These are phyloP conservation scores for Pterostichus madidus DNA, from an alignment of 2,888 invertebrate genomes.

Conservation along the genomic window DNA sequence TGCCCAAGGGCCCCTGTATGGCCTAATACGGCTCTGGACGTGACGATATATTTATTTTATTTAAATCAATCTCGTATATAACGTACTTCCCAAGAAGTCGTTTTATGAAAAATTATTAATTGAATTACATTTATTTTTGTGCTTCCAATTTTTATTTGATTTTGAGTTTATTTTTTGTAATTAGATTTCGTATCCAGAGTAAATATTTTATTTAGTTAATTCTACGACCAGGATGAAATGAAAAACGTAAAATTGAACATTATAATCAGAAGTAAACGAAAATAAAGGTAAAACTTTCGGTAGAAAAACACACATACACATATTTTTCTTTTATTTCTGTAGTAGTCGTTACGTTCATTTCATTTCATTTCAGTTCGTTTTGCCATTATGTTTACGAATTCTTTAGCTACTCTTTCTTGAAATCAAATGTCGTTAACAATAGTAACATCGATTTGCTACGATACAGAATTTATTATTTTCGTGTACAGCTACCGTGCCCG, in stretches of 20 bases:
- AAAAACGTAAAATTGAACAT: too few species aligned
- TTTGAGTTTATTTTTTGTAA: background rate
- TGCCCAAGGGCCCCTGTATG: too few species aligned
- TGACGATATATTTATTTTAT: too few species aligned
- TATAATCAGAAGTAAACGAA: too few species aligned
- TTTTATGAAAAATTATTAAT: too few species aligned
- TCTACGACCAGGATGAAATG: too few species aligned
- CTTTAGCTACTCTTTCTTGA: conserved; percentile 2
- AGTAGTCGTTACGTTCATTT: background rate
- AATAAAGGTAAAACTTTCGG: too few species aligned
- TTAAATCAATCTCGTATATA: too few species aligned
- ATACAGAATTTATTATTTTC: conserved; percentile 44
- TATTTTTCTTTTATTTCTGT: background rate
- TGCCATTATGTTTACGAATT: conserved; percentile 1
- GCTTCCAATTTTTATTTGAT: too few species aligned
- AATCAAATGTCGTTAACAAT: conserved; percentile 38
- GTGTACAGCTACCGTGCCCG: background rate
- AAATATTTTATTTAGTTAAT: background rate
- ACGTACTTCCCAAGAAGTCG: too few species aligned
- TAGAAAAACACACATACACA: background rate
- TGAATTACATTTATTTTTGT: too few species aligned
- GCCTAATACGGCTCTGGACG: too few species aligned
- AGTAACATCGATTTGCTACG: conserved; percentile 37
- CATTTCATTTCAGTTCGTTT: conserved; percentile 10
- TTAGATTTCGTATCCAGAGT: background rate